Evolutionary conservation across 1,140 invertebrate genomes (phyloP).

Genomic region (Asobara japonica): DNA sequence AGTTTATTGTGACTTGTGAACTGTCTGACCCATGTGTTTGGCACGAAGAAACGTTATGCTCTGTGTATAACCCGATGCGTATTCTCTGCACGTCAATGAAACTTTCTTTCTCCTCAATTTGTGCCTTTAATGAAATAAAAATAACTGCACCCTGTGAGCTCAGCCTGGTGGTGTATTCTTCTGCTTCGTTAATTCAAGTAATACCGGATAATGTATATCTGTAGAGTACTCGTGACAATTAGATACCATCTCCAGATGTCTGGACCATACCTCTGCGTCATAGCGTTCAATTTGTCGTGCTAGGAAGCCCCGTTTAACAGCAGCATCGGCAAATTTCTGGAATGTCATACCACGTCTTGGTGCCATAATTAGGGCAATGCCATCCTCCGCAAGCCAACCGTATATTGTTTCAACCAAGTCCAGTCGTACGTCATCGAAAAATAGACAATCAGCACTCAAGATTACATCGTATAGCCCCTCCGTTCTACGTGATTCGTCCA

Average conservation of each 20-base stretch:
- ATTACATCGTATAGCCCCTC: constrained; percentile 73
- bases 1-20: too few species aligned
- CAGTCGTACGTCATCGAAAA: constrained; percentile 81
- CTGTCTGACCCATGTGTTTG: too few species aligned
- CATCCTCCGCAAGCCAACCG: constrained; percentile 72
- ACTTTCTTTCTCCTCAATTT: background rate
- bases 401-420: constrained; percentile 78
- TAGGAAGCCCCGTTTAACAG: constrained; percentile 69
- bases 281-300: constrained; percentile 71
- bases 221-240: constrained; percentile 72
- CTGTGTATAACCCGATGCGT: too few species aligned
- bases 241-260: constrained; percentile 71
- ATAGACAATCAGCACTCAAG: constrained; percentile 83
- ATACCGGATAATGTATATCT: constrained; percentile 75
- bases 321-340: constrained; percentile 74
- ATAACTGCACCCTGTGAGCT: constrained; percentile 38
- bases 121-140: background rate
- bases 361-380: constrained; percentile 80
- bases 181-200: constrained; percentile 67
- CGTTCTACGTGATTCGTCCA: constrained; percentile 43
- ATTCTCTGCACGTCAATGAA: background rate
- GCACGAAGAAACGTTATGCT: too few species aligned
- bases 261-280: constrained; percentile 73
- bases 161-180: constrained; percentile 55
- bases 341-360: constrained; percentile 79